phyloP scores from a whole-genome alignment of 37 sponge, comb jelly and placozoan genomes.

The Halichondria panicea region DNA sequence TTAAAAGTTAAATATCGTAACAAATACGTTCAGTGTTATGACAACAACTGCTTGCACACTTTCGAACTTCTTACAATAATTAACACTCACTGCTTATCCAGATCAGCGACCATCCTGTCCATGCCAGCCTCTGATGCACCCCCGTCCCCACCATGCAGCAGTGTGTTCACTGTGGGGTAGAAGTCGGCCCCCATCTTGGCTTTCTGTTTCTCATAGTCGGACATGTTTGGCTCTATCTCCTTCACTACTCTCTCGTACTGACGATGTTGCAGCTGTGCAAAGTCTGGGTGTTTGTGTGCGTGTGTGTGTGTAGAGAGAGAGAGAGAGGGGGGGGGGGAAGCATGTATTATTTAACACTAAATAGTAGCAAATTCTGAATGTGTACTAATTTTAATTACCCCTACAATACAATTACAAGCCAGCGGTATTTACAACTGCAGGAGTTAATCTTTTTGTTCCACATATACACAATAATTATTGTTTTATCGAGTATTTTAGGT shows the following conservation, averaged over 20 bases:
- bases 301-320: too few relatives aligned
- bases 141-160: slow-evolving; percentile 44
- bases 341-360: too few relatives aligned
- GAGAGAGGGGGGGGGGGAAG: too few relatives aligned
- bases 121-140: slow-evolving; percentile 68
- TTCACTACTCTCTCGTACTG: slow-evolving; percentile 93
- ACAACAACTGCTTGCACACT: not conserved
- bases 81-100: slow-evolving; percentile 82
- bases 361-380: too few relatives aligned
- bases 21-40: not conserved
- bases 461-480: too few relatives aligned
- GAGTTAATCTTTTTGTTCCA: too few relatives aligned
- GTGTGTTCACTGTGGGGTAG: slow-evolving; percentile 76
- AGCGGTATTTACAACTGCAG: too few relatives aligned
- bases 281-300: too few relatives aligned
- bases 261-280: slow-evolving; percentile 70
- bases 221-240: slow-evolving; percentile 81
- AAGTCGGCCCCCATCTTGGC: slow-evolving; percentile 71
- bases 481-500: too few relatives aligned
- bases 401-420: too few relatives aligned
- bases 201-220: slow-evolving; percentile 79
- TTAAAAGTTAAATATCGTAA: too few relatives aligned
- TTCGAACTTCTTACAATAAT: not conserved
- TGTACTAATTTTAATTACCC: too few relatives aligned
- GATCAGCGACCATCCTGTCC: slow-evolving; percentile 91